Evolutionary conservation across 2,113 vertebrate species (phyloP).

Genomic region (Oenanthe oenanthe): DNA sequence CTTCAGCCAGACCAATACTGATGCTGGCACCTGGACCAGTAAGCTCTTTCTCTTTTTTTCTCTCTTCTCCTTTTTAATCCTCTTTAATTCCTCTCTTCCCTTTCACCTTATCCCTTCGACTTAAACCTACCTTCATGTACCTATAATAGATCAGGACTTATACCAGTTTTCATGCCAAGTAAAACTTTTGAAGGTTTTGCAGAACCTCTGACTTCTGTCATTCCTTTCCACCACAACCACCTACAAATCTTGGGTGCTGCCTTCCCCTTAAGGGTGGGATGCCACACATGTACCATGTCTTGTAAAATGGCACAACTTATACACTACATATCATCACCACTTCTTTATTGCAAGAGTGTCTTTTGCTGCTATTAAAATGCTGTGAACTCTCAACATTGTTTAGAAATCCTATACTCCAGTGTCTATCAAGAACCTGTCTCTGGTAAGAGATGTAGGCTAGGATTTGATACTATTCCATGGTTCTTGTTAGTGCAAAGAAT

Average conservation of each 20-base stretch:
- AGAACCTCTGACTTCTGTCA: background rate
- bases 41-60: background rate
- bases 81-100: background rate
- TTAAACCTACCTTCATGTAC: background rate
- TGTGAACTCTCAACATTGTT: background rate
- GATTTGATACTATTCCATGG: background rate
- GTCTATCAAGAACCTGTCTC: background rate
- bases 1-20: fast-evolving
- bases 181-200: background rate
- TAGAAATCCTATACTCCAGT: background rate
- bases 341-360: background rate
- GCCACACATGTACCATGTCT: background rate
- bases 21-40: background rate
- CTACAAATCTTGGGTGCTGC: no score
- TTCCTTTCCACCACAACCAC: background rate
- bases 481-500: background rate
- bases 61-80: background rate
- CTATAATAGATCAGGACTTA: background rate
- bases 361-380: background rate
- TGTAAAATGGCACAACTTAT: background rate
- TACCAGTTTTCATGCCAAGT: background rate
- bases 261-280: background rate
- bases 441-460: background rate
- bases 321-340: background rate
- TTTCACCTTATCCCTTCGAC: background rate